These are phyloP conservation scores for Balaeniceps rex DNA, from an alignment of 2,113 vertebrate genomes.

Conservation along the genomic window DNA sequence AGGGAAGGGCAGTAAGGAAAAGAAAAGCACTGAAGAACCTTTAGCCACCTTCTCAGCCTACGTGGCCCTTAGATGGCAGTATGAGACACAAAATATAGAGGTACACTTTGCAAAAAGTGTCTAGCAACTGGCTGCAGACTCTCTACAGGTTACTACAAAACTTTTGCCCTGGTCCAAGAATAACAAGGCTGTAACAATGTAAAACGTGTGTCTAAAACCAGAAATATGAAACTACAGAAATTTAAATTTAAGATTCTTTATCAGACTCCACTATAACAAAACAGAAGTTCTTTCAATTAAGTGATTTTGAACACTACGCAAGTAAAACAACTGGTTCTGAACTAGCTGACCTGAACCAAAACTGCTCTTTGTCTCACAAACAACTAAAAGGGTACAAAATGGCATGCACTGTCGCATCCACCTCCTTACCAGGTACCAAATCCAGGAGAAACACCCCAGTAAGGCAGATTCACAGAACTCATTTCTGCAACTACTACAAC, in stretches of 20 bases:
- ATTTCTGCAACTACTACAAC: not conserved
- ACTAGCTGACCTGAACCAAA: not conserved
- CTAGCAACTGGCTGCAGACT: not conserved
- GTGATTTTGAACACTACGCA: rapidly evolving
- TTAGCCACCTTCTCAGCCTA: not conserved
- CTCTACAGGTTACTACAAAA: not conserved
- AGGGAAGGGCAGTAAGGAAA: not conserved
- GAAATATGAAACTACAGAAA: rapidly evolving
- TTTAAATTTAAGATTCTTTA: not conserved
- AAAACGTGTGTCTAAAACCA: not conserved
- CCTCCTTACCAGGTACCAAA: not conserved
- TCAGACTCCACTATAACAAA: not conserved
- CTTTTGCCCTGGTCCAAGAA: not conserved
- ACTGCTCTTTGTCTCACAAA: not conserved
- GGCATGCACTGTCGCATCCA: rapidly evolving
- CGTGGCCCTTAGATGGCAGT: constrained; percentile 39
- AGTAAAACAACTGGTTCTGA: not conserved
- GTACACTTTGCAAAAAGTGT: not conserved
- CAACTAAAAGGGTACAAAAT: not conserved
- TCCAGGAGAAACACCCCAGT: not conserved
- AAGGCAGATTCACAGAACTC: not conserved
- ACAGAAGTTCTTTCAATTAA: not conserved
- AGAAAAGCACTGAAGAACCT: not conserved
- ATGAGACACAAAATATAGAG: constrained; percentile 3
- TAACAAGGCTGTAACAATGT: not conserved